Evolutionary conservation across 1,140 invertebrate species (phyloP).

Genomic region (Pectinophora gossypiella): DNA sequence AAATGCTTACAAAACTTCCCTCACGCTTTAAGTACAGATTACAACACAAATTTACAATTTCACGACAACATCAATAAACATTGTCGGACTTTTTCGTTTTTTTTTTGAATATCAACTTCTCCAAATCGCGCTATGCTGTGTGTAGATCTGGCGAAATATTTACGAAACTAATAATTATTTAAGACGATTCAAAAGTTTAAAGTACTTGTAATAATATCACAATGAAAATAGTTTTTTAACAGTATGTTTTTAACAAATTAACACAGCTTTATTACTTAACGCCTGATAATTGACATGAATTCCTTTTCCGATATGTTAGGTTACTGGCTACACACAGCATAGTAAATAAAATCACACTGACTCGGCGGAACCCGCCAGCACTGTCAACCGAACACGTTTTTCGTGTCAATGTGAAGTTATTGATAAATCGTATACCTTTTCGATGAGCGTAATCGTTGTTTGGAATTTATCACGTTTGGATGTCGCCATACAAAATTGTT

Average conservation of each 20-base stretch:
- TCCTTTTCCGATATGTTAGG: too few species aligned
- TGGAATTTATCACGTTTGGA: not conserved
- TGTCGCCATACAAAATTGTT: too few species aligned
- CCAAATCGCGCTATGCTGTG: conserved; percentile 2
- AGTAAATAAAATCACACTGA: not conserved
- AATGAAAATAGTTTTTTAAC: too few species aligned
- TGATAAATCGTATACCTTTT: conserved; percentile 31
- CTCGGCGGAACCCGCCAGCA: not conserved
- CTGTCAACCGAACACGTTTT: not conserved
- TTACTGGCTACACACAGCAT: not conserved
- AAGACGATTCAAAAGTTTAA: too few species aligned
- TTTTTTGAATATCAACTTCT: not conserved
- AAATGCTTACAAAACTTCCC: not conserved
- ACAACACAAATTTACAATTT: conserved; percentile 13
- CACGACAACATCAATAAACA: conserved; percentile 6
- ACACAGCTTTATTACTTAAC: too few species aligned
- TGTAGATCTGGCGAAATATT: not conserved
- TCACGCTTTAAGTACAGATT: conserved; percentile 16
- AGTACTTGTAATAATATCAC: too few species aligned
- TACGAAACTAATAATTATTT: not conserved
- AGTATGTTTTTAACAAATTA: too few species aligned
- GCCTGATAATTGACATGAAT: too few species aligned
- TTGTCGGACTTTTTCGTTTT: too few species aligned
- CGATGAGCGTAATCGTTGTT: conserved; percentile 35
- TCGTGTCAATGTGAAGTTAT: not conserved